phyloP scores from a whole-genome alignment of 2,888 invertebrate genomes.

The Cantharis flavilabris region DNA sequence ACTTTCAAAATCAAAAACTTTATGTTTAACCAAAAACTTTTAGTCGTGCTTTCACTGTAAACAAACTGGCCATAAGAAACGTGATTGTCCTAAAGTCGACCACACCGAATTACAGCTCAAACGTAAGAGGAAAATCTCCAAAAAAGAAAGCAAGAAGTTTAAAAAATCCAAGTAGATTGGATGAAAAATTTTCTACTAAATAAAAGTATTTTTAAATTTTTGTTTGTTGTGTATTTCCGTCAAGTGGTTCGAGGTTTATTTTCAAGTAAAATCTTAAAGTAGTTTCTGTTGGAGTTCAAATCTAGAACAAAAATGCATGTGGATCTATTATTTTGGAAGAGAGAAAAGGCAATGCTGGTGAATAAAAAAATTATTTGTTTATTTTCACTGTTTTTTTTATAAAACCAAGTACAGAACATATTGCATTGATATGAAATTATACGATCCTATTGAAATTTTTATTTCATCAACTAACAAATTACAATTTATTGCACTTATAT shows the following conservation, averaged over 20 bases:
- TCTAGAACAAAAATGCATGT: too few relatives aligned
- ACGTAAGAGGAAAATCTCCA: conserved; percentile 41
- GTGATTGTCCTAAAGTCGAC: conserved; percentile 58
- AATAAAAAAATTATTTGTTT: too few relatives aligned
- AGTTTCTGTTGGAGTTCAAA: too few relatives aligned
- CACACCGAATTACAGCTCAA: conserved; percentile 47
- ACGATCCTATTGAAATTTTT: not conserved
- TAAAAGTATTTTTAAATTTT: not conserved
- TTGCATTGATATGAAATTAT: too few relatives aligned
- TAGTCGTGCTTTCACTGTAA: conserved; percentile 65
- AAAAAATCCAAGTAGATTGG: conserved; percentile 14
- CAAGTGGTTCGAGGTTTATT: too few relatives aligned
- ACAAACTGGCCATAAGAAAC: conserved; percentile 61
- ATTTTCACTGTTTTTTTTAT: too few relatives aligned
- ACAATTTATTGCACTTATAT: not conserved
- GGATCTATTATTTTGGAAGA: too few relatives aligned
- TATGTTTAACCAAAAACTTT: conserved; percentile 22
- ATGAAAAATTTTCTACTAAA: not conserved
- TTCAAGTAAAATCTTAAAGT: too few relatives aligned
- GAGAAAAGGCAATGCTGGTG: too few relatives aligned
- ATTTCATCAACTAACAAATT: not conserved
- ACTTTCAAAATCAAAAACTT: conserved; percentile 40
- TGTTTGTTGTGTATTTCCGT: too few relatives aligned
- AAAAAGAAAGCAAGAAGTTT: conserved; percentile 18
- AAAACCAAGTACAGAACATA: too few relatives aligned